Evolutionary conservation across 2,113 vertebrate genomes (phyloP).

Genomic region (Nothoprocta perdicaria): DNA sequence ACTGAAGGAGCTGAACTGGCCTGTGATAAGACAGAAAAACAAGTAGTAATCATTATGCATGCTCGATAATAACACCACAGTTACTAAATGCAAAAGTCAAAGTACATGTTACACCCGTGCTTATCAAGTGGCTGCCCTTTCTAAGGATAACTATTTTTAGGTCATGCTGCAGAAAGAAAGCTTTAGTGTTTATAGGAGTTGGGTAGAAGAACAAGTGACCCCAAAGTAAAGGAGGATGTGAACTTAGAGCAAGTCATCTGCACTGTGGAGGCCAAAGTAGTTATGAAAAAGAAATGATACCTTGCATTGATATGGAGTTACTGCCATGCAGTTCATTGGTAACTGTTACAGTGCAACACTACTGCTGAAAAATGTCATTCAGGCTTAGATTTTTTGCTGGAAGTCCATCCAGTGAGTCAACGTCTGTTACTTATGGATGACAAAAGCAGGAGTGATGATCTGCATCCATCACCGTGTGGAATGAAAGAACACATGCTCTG

Average conservation of each 20-base stretch:
- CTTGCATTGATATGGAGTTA: neutral
- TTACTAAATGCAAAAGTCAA: neutral
- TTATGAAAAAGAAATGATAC: neutral
- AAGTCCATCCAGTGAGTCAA: neutral
- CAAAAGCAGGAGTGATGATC: neutral
- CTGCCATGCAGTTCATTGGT: neutral
- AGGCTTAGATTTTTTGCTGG: neutral
- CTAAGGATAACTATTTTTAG: neutral
- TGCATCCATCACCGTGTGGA: neutral
- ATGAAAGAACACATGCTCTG: neutral
- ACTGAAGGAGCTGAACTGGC: slow-evolving; percentile 83
- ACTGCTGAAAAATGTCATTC: neutral
- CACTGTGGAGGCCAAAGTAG: neutral
- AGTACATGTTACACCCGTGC: neutral
- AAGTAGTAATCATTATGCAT: neutral
- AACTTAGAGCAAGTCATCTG: neutral
- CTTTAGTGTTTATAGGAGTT: neutral
- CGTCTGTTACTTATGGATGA: neutral
- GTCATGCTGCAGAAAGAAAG: neutral
- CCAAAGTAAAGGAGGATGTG: neutral
- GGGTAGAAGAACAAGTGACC: neutral
- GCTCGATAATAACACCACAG: neutral
- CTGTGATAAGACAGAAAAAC: slow-evolving; percentile 69
- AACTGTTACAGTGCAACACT: neutral
- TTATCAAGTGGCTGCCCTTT: neutral